phyloP scores from a whole-genome alignment of 2,888 invertebrate genomes.

The Camponotus fellah region DNA sequence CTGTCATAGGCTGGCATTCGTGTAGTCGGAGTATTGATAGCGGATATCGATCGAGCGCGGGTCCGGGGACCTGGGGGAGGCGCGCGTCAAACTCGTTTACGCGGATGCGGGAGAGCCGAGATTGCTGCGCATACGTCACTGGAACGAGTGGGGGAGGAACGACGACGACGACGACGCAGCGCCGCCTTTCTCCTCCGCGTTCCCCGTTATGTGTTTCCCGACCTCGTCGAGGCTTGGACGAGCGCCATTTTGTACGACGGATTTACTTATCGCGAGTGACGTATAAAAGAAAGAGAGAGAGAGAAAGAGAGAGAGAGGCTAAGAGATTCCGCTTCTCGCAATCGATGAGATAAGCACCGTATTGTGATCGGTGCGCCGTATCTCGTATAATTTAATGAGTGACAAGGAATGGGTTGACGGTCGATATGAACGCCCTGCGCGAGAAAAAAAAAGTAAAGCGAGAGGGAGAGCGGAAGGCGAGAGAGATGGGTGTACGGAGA shows the following conservation, averaged over 20 bases:
- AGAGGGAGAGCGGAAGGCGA: neutral
- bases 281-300: neutral
- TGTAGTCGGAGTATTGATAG: neutral
- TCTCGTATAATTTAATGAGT: neutral
- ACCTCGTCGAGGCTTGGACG: slow-evolving; percentile 4
- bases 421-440: neutral
- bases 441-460: neutral
- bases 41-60: neutral
- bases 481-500: neutral
- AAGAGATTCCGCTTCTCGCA: neutral
- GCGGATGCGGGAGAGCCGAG: neutral
- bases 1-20: neutral
- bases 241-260: slow-evolving; percentile 38
- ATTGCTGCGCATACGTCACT: slow-evolving; percentile 37
- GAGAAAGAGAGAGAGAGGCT: too few relatives aligned
- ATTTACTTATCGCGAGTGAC: slow-evolving; percentile 18
- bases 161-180: slow-evolving; percentile 14
- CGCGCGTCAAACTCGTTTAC: neutral
- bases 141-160: neutral
- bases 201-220: slow-evolving; percentile 1
- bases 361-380: neutral
- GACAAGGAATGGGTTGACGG: neutral
- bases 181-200: neutral
- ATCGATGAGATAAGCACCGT: slow-evolving; percentile 1
- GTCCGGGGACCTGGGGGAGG: neutral